phyloP scores from a whole-genome alignment of 2,797 vertebrate genomes.

The Pangasius sanitwongsei region DNA sequence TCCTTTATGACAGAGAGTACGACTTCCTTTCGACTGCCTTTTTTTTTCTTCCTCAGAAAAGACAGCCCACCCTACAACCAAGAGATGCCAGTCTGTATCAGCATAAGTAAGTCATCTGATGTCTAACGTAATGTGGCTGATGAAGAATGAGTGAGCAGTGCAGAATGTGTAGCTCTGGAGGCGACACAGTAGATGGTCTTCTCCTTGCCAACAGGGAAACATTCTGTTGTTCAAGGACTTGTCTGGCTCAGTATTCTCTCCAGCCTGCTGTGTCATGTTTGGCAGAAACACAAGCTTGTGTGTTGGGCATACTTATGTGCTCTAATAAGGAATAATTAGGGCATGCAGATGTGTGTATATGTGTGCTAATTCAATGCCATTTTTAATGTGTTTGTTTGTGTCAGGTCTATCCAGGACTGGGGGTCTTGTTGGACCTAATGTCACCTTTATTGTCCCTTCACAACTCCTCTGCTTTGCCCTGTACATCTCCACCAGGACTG shows the following conservation, averaged over 20 bases:
- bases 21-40: not conserved
- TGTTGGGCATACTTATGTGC: not conserved
- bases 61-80: not conserved
- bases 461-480: not conserved
- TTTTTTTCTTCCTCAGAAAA: not conserved
- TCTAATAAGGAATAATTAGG: slow-evolving; percentile 15
- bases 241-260: not conserved
- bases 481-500: slow-evolving; percentile 12
- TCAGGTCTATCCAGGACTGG: not conserved
- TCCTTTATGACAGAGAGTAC: not conserved
- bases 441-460: not conserved
- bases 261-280: slow-evolving; percentile 1
- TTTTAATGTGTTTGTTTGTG: not conserved
- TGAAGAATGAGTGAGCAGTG: slow-evolving; percentile 19
- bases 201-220: slow-evolving; percentile 30
- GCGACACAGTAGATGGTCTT: slow-evolving; percentile 60
- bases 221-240: slow-evolving; percentile 14
- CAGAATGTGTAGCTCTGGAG: slow-evolving; percentile 5
- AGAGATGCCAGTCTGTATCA: slow-evolving; percentile 31
- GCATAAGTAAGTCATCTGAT: slow-evolving; percentile 23
- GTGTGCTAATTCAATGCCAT: not conserved
- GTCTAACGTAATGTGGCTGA: not conserved
- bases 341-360: not conserved
- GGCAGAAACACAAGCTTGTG: not conserved
- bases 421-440: not conserved